phyloP scores from a whole-genome alignment of 2,888 invertebrate genomes.

The Clostera curtula region DNA sequence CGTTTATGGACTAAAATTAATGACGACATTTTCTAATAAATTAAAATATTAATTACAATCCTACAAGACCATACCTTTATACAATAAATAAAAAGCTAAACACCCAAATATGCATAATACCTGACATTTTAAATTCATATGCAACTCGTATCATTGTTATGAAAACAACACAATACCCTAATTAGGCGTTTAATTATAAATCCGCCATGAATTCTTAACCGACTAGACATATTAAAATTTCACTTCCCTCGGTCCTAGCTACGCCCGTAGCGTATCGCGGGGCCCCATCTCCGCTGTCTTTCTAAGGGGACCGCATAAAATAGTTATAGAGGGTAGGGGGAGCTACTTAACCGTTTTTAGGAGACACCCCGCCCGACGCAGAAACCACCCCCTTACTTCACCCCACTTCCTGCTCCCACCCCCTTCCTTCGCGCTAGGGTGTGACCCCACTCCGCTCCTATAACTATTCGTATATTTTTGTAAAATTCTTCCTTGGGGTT shows the following conservation, averaged over 20 bases:
- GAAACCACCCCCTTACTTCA: constrained; percentile 60
- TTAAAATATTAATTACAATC: too few relatives aligned
- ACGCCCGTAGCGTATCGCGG: constrained; percentile 60
- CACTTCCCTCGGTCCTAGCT: constrained; percentile 57
- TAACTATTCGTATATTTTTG: constrained; percentile 72
- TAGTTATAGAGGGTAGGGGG: constrained; percentile 71
- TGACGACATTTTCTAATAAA: too few relatives aligned
- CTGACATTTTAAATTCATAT: constrained; percentile 49
- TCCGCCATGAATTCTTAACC: constrained; percentile 70
- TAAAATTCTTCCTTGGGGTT: constrained; percentile 63
- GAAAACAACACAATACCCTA: constrained; percentile 57
- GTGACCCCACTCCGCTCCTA: constrained; percentile 36
- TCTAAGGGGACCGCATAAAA: constrained; percentile 74
- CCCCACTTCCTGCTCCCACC: constrained; percentile 64
- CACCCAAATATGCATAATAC: constrained; percentile 19
- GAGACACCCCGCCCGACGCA: constrained; percentile 67
- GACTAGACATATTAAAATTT: constrained; percentile 71
- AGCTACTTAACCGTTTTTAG: constrained; percentile 75
- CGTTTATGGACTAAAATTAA: too few relatives aligned
- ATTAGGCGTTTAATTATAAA: constrained; percentile 72
- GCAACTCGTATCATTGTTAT: constrained; percentile 35
- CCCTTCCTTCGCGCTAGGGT: constrained; percentile 31
- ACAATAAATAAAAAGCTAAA: constrained; percentile 22
- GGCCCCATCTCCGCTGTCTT: constrained; percentile 70
- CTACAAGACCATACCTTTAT: constrained; percentile 5